Conservation (phyloP, 2,797 vertebrate genomes). For the Thalassophryne amazonica region DNA sequence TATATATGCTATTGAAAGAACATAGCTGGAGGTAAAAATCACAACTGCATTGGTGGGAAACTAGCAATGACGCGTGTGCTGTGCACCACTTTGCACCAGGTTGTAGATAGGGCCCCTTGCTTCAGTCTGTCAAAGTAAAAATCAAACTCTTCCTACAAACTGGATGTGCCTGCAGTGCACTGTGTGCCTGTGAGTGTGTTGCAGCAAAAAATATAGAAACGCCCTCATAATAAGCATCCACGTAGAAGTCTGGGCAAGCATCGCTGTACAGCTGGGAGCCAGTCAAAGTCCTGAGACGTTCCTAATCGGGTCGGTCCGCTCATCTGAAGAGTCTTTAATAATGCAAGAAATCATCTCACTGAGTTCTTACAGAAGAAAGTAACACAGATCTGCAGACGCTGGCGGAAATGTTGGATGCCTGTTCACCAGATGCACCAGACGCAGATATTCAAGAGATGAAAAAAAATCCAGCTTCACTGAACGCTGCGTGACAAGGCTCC, state of each 20-base stretch:
- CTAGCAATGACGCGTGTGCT: too few species aligned
- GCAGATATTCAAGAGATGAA: conserved; percentile 28
- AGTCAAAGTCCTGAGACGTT: conserved; percentile 52
- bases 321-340: conserved; percentile 28
- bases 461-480: conserved; percentile 13
- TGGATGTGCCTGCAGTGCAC: conserved; percentile 1
- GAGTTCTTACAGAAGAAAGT: conserved; percentile 7
- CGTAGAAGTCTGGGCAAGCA: conserved; percentile 39
- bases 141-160: too few species aligned
- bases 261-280: conserved; percentile 44
- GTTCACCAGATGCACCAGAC: conserved; percentile 40
- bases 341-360: conserved; percentile 16
- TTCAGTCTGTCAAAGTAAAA: too few species aligned
- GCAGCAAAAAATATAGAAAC: conserved; percentile 25
- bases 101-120: too few species aligned
- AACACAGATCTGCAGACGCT: conserved; percentile 19
- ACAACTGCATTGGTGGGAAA: too few species aligned
- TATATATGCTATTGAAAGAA: too few species aligned
- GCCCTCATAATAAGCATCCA: conserved; percentile 41
- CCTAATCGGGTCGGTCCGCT: conserved; percentile 54
- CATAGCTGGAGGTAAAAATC: too few species aligned
- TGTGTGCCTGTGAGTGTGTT: conserved; percentile 15
- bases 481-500: too few species aligned
- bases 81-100: too few species aligned
- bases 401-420: conserved; percentile 19